Base-by-base conservation (phyloP, 2,888 invertebrate species). In the Electrophaes corylata region DNA sequence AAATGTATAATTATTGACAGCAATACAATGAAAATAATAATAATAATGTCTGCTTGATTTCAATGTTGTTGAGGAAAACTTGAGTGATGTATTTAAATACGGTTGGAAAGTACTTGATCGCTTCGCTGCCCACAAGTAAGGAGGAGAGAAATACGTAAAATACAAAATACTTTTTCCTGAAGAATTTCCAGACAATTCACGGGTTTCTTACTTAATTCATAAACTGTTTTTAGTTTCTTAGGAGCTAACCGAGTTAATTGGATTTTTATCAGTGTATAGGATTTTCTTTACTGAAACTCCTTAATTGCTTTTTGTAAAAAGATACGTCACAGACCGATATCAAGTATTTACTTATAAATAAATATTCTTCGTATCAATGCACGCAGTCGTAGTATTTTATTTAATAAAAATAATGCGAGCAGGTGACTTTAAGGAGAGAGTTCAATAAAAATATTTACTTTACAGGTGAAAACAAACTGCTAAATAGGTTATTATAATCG, bases 81-180 rank as follows among this genome's bases (percentile, higher is more conserved):
- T 31, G 31, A 31, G 31, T 11, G 3, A n/a, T n/a, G n/a, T 31
- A 3, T 2, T 11, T 3, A n/a, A 3, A 14, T 18, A 39, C 39
- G 10, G 35, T 39, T 11, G n/a, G 31, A 18, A 39, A 33, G 70
- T 65, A 68, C 78, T 80, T 75, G 77, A 78, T 72, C 70, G 70
- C 77, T 66, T 72, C 73, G 72, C 69, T 75, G 74, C 72, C 70
- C 75, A 67, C 66, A 67, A 64, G 67, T 65, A 69, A 71, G 41
- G 26, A 55, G 11, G 11, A 48, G 11, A 12, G 14, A 43, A n/a
- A 14, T 35, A 46, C n/a, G 6, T 56, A 45, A 29, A 14, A 49
- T 51, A 26, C 35, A 56, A 49, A 48, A 44, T 44, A 44, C 33
- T 39, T 46, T 51, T 35, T 20, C 12, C 20, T 40, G 4, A 40